Conservation (phyloP, 2,113 vertebrate genomes). For the Toxotes jaculatrix region DNA sequence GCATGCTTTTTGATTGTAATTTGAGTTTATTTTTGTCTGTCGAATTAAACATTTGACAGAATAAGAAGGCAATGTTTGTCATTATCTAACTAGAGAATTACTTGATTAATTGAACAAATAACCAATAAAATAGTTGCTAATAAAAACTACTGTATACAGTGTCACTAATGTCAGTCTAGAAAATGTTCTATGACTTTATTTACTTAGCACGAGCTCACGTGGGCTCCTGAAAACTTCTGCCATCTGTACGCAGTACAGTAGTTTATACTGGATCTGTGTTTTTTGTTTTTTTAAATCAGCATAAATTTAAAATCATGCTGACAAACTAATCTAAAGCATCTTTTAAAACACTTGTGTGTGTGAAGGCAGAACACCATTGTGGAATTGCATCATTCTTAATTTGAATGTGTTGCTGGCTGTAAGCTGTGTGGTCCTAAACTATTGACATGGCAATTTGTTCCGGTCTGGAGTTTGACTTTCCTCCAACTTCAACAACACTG, state of each 20-base stretch:
- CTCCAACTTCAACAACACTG: background rate
- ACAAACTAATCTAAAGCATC: background rate
- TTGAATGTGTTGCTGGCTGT: background rate
- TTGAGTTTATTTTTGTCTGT: too few relatives aligned
- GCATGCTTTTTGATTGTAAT: too few relatives aligned
- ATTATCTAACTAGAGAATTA: too few relatives aligned
- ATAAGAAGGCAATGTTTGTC: too few relatives aligned
- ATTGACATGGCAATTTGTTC: background rate
- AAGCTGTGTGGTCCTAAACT: background rate
- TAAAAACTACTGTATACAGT: background rate
- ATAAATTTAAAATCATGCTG: background rate
- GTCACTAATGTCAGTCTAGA: background rate
- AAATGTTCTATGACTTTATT: too few relatives aligned
- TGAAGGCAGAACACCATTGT: background rate
- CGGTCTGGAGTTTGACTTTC: background rate
- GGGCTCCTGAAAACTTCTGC: too few relatives aligned
- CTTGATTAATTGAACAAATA: too few relatives aligned
- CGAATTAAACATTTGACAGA: too few relatives aligned
- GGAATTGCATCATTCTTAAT: background rate
- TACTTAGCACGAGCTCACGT: too few relatives aligned
- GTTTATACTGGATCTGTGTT: too few relatives aligned
- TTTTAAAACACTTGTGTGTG: background rate
- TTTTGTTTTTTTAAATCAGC: too few relatives aligned
- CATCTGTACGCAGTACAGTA: too few relatives aligned
- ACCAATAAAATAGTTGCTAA: background rate